These are phyloP conservation scores for Enteromius unitaeniatus DNA, from an alignment of 2,797 vertebrate species.

Conservation along the genomic window DNA sequence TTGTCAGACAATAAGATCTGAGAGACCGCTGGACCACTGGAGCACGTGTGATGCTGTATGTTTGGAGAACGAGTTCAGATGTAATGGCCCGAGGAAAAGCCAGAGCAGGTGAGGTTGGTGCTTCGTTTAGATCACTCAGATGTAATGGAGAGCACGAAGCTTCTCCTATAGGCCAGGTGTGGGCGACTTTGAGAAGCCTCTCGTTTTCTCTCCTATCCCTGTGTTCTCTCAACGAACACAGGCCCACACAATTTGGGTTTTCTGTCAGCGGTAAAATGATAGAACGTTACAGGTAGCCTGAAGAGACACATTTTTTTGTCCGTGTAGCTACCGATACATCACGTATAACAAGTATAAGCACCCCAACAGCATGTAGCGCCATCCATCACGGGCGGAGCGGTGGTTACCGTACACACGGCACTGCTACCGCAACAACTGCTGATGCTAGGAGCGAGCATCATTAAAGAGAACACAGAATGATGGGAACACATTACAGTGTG, in stretches of 20 bases:
- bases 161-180: slow-evolving; percentile 71
- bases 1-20: slow-evolving; percentile 11
- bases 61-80: slow-evolving; percentile 40
- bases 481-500: slow-evolving; percentile 45
- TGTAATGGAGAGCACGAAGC: slow-evolving; percentile 66
- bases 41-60: slow-evolving; percentile 19
- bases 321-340: slow-evolving; percentile 54
- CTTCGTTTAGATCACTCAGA: slow-evolving; percentile 59
- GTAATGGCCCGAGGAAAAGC: slow-evolving; percentile 21
- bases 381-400: slow-evolving; percentile 50
- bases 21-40: not conserved
- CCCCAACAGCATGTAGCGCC: slow-evolving; percentile 35
- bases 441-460: slow-evolving; percentile 50
- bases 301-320: slow-evolving; percentile 52
- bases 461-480: slow-evolving; percentile 54
- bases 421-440: slow-evolving; percentile 47
- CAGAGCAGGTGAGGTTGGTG: slow-evolving; percentile 6
- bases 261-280: slow-evolving; percentile 53
- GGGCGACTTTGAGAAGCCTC: slow-evolving; percentile 67
- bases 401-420: slow-evolving; percentile 14
- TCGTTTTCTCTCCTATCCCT: slow-evolving; percentile 63
- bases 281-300: slow-evolving; percentile 50
- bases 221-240: slow-evolving; percentile 6
- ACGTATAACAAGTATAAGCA: slow-evolving; percentile 48
- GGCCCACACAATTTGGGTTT: slow-evolving; percentile 43